These are phyloP conservation scores for Marasmarcha lunaedactyla DNA, from an alignment of 2,888 invertebrate species.

Conservation along the genomic window DNA sequence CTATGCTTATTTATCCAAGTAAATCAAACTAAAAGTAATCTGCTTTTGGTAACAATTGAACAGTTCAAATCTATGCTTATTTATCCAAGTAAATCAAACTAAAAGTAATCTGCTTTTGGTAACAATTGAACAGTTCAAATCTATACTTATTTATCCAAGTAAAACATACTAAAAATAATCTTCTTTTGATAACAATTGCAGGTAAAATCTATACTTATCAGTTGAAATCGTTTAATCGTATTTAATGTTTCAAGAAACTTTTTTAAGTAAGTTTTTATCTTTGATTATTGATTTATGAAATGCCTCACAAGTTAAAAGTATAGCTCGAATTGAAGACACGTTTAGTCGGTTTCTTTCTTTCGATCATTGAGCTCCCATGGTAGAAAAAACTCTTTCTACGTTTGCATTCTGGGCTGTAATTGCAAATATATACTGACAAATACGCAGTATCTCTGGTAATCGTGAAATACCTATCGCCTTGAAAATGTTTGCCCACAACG, in stretches of 20 bases:
- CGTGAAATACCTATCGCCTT: constrained; percentile 15
- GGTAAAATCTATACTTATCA: constrained; percentile 3
- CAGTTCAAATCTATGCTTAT: no score
- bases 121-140: no score
- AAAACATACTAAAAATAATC: no score
- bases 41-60: no score
- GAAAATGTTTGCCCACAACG: constrained; percentile 14
- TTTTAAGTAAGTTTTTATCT: constrained; percentile 12
- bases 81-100: no score
- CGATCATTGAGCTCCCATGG: constrained; percentile 13
- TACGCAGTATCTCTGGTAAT: constrained; percentile 15
- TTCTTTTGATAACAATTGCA: no score
- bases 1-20: no score
- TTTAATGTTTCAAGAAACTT: constrained; percentile 6
- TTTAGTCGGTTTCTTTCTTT: constrained; percentile 10
- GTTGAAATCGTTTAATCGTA: constrained; percentile 8
- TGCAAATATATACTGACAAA: constrained; percentile 15
- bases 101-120: no score
- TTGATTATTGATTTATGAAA: constrained; percentile 11
- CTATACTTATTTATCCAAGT: no score
- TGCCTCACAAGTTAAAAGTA: constrained; percentile 14
- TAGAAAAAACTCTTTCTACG: constrained; percentile 12
- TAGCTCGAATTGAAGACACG: constrained; percentile 13
- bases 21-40: no score
- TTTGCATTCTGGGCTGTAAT: constrained; percentile 12